Conservation (phyloP, 2,888 invertebrate genomes). For the Xanthia icteritia region DNA sequence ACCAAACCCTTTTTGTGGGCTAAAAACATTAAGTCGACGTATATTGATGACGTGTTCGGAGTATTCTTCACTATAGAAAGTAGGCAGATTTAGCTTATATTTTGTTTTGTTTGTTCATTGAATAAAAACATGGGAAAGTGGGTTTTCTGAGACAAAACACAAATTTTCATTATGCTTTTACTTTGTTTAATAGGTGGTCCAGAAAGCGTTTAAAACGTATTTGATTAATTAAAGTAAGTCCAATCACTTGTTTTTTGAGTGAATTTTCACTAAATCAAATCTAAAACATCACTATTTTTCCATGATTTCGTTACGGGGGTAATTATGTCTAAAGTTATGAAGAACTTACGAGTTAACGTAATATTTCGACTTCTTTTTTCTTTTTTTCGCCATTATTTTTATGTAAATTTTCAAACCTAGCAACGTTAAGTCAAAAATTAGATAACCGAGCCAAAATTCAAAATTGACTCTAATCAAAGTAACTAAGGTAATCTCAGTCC, state of each 20-base stretch:
- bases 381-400: not conserved
- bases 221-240: not conserved
- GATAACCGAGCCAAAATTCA: not conserved
- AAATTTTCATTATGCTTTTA: not conserved
- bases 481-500: not conserved
- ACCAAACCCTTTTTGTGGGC: conserved; percentile 51
- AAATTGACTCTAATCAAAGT: conserved; percentile 7
- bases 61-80: conserved; percentile 31
- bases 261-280: not conserved
- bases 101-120: conserved; percentile 2
- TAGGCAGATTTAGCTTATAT: conserved; percentile 17
- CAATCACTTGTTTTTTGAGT: not conserved
- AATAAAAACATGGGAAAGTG: conserved; percentile 14
- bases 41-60: conserved; percentile 49
- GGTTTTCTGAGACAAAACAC: conserved; percentile 7
- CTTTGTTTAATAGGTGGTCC: not conserved
- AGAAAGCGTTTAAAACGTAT: not conserved
- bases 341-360: not conserved
- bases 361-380: no score
- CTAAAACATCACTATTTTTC: not conserved
- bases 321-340: not conserved
- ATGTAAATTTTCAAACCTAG: not conserved
- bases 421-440: not conserved
- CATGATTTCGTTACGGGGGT: no score
- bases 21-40: conserved; percentile 58